Base-by-base conservation (phyloP, 2,888 invertebrate genomes). In the Thymelicus sylvestris region DNA sequence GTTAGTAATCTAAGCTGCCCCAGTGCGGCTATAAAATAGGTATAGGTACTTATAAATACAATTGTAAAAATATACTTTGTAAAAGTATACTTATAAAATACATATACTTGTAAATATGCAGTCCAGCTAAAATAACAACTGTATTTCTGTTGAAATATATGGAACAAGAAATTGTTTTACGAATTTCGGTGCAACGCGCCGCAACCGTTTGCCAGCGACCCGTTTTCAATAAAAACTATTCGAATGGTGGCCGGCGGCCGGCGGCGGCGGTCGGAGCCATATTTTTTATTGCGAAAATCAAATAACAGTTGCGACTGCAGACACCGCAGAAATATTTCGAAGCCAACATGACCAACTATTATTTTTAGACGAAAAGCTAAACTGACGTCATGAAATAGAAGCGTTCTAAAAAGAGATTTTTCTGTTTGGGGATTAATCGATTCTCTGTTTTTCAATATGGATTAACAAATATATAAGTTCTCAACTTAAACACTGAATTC, bases 141-240 rank as follows among this genome's bases (percentile, higher is more conserved):
- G 59, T 47, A 55, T 59, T 68, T 62, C 44, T 44, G 2, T 19
- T 19, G 55, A 24, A 52, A 24, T 52, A 15, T 8, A 47, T 47
- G 50, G 24, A 55, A 31, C 55, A 39, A 59, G 59, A 59, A 59
- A 59, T 39, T 59, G 15, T 39, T 59, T 59, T 59, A 39, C 39
- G 39, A 59, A 39, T 59, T 13, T 2, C 39, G 55, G 19, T 19
- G n/a, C 2, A 7, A 44, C n/a, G n/a, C n/a, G 12, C 55, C 10
- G 1, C 57, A 12, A 31, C 1, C 59, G 13, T 19, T 15, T 13
- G 13, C 24, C 52, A 55, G 19, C 55, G 24, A 62, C 62, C 55
- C 12, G 55, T 68, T 68, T 68, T 68, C 68, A 68, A 68, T 68
- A 68, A 68, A 68, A 63, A 62, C 55, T 44, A 67, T 62, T 67